A percentile compares a stretch with the other conserved stretches of the same genome.
phyloP scores from a whole-genome alignment of 2,888 invertebrate genomes.

The Cephus pygmeus region DNA sequence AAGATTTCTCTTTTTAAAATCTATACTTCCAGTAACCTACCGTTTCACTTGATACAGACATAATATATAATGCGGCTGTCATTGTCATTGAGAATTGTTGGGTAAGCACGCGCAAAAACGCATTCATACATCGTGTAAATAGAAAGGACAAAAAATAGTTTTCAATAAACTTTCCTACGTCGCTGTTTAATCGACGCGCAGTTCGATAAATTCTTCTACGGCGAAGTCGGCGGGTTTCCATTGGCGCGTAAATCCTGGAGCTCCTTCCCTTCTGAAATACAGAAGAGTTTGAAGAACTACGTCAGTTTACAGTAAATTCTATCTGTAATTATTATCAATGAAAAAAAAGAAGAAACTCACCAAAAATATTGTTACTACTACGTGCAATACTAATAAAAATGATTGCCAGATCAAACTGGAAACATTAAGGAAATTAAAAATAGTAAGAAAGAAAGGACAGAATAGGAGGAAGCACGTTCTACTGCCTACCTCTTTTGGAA shows the following conservation, averaged over 20 bases:
- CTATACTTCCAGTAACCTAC: neutral
- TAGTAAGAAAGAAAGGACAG: neutral
- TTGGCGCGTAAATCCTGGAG: conserved; percentile 31
- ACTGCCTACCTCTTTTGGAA: neutral
- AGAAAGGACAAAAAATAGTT: neutral
- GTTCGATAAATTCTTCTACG: neutral
- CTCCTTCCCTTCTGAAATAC: conserved; percentile 33
- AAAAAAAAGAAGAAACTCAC: neutral
- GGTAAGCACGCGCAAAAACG: neutral
- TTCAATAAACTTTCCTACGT: neutral
- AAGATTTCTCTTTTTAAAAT: neutral
- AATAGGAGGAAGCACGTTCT: neutral
- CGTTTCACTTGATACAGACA: neutral
- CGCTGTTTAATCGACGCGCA: conserved; percentile 3
- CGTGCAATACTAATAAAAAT: neutral
- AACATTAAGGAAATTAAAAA: conserved; percentile 2
- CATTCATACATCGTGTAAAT: neutral
- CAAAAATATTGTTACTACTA: neutral
- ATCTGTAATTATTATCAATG: neutral
- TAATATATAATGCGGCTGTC: neutral
- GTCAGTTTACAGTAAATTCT: neutral
- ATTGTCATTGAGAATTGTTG: neutral
- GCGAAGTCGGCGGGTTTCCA: conserved; percentile 22
- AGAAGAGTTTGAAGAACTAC: conserved; percentile 16
- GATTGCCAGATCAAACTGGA: neutral